Base-by-base conservation (phyloP, 2,113 vertebrate species). In the Nibea coibor region DNA sequence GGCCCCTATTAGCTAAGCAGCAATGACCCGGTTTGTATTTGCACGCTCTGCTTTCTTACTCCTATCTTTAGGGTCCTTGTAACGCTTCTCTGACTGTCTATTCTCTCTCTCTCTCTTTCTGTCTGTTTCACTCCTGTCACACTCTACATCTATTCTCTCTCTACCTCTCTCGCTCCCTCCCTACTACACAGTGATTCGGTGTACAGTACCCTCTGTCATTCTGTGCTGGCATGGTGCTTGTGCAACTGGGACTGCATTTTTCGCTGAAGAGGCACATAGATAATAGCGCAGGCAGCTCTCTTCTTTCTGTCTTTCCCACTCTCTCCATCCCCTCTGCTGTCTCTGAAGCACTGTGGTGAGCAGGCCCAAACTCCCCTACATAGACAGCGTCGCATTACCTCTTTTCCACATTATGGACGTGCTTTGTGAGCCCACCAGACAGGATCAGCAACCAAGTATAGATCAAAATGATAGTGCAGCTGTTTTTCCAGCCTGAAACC, bases 11-110 rank as follows among this genome's bases (percentile, higher is more conserved):
- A 99, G 98, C 97, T 99, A 99, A 99, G 97, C 98, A 98, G 97
- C 98, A 97, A 96, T 98, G 97, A 98, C 97, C 97, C 96, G 98
- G 98, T 99, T 99, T 99, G 98, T 99, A 99, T 99, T 93, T 99
- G 98, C 98, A 99, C 97, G 97, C 97, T 99, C 98, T 98, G 98
- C 97, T 97, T 98, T 97, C 96, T 94, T 95, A 94, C 93, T 95
- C 93, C 93, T 94, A 94, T 95, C 93, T 95, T 92, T 94, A 95
- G 95, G 95, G 95, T 95, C 94, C 94, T 95, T 95, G 94, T 96
- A 96, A 95, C 92, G 93, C 95, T 95, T 94, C 90, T 97, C 95
- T 97, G 93, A 95, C 95, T 97, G 87, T 95, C 94, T 96, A 81
- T 96, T 97, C 87, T 95, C 94, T 96, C 95, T 93, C 90, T 95